Base-by-base conservation (phyloP, 1,140 invertebrate genomes). In the Halesus radiatus region DNA sequence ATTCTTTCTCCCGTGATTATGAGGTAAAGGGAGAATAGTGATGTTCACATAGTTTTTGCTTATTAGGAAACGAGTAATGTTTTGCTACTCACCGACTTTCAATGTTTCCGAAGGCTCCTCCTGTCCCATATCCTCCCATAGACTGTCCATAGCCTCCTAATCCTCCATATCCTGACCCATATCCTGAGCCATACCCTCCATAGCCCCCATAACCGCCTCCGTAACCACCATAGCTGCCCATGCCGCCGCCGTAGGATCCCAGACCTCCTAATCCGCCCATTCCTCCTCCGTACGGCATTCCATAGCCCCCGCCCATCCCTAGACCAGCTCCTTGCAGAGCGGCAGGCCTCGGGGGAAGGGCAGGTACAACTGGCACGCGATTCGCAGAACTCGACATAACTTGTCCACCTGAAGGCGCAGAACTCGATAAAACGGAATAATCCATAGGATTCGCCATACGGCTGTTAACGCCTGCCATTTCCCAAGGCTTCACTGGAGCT, bases 181-280 rank as follows among this genome's bases (percentile, higher is more conserved):
- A 78, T 3, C 80, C 76, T 22, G 37, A 45, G 15, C 68, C 85
- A 80, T 85, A 86, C 22, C 70, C 80, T 15, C 85, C 84, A 83
- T 85, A 86, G 58, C 82, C 70, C 0, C 80, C 84, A 78, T 85
- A 86, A 22, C 74, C 82, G 18, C 85, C 84, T 82, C 85, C 85
- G 60, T 81, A 60, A 1, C 77, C 83, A 20, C 81, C 79, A 84
- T 81, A 83, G 64, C 80, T 45, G 52, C 64, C 70, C n/a, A 73
- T 13, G 16, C 50, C 10, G 3, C 70, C 58, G 4, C 58, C 84
- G 78, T 70, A 78, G 22, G 81, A 82, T 62, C 85, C 85, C 72
- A 83, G 85, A 45, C 85, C 78, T 64, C 85, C 82, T 76, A 56
- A 45, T 45, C 29, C 50, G 37, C 56, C 56, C 18, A 45, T 45